Evolutionary conservation across 1,140 invertebrate species (phyloP).

Genomic region (Stegodyphus mimosarum): DNA sequence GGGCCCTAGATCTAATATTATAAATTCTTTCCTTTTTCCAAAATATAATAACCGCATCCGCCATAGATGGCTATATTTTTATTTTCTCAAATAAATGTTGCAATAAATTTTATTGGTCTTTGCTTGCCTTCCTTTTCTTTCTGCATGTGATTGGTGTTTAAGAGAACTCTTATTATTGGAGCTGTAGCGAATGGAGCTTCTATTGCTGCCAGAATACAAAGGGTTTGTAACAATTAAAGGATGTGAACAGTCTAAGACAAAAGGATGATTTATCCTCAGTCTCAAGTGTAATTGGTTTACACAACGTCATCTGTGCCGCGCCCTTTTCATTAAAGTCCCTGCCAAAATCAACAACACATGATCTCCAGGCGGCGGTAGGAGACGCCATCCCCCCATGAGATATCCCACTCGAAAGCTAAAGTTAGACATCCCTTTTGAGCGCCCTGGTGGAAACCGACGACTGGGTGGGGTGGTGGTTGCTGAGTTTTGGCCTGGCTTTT

Average conservation of each 20-base stretch:
- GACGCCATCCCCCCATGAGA: not conserved
- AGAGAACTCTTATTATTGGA: no score
- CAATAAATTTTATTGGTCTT: no score
- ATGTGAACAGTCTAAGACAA: not conserved
- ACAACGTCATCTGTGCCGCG: not conserved
- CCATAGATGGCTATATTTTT: no score
- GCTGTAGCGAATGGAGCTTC: no score
- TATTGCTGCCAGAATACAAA: no score
- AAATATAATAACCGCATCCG: no score
- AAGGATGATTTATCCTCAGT: conserved; percentile 11
- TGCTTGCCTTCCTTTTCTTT: no score
- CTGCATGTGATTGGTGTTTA: no score
- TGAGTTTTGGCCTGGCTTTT: not conserved
- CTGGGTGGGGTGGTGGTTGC: not conserved
- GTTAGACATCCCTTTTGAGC: not conserved
- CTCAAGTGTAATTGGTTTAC: conserved; percentile 20
- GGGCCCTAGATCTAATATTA: no score
- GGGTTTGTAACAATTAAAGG: not conserved
- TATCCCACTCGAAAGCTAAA: conserved; percentile 4
- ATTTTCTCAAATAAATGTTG: no score
- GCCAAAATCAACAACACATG: conserved; percentile 25
- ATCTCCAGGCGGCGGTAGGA: not conserved
- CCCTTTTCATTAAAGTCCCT: conserved; percentile 11
- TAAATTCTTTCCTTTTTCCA: no score
- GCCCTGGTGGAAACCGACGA: not conserved